Evolutionary conservation across 2,797 vertebrate genomes (phyloP), one percentile per base, ranked within the genome.

Genomic region (Alauda arvensis): DNA sequence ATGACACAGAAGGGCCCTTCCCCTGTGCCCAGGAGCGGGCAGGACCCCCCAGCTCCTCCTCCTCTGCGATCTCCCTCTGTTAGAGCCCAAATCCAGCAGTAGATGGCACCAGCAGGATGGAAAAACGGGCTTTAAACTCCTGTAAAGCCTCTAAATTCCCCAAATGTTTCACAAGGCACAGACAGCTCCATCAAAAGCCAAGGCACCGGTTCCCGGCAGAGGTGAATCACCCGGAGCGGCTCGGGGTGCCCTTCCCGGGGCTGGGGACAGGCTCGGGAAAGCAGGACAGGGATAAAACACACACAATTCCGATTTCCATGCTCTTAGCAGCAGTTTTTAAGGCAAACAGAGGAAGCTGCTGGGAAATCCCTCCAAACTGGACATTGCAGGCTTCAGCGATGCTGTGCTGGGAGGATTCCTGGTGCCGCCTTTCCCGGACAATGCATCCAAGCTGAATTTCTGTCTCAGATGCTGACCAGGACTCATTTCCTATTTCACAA

Each of bases 61-160:
- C 60, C 46, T 52, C n/a, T 7, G n/a, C 68, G 68, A 37, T 31
- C 12, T 2, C 6, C 8, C 7, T 77, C 72, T 37, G 90, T n/a
- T 52, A 29, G 25, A 82, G 75, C 52, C 1, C 0, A 68, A 85
- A 79, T 80, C 72, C 80, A 86, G 89, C 95, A 94, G 95, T 21
- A 95, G 95, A 72, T 95, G 94, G 95, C 95, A 95, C 85, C 89
- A 95, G 66, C 77, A 93, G 87, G 85, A 91, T 43, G 69, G 76
- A 8, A 55, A 89, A 93, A 86, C 13, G 3, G 24, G 43, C 24
- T 83, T 72, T 63, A 53, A 69, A 72, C 8, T 4, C 11, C 14
- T 0, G 0, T 2, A 66, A 39, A 14, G 31, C 57, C 39, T 90
- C 46, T 29, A 45, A 74, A 74, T n/a, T 23, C 61, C 33, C 65